A percentile compares a stretch with the other conserved stretches of the same genome.
Conservation (phyloP, 2,797 vertebrate genomes). For the Moxostoma hubbsi region DNA sequence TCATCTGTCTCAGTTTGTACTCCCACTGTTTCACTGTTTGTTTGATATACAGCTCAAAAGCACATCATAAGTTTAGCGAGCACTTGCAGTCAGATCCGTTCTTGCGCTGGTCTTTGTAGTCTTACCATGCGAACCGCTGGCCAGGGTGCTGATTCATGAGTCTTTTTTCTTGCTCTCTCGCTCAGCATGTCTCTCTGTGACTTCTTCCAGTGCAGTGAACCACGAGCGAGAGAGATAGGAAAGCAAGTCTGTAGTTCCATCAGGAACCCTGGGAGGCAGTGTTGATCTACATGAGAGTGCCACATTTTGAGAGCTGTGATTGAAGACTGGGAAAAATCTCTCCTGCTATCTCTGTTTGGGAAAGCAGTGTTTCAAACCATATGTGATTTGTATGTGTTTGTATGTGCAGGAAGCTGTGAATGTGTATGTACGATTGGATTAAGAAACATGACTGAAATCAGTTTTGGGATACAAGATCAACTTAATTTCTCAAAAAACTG, state of each 20-base stretch:
- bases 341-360: background rate
- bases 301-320: background rate
- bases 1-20: constrained; percentile 38
- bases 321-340: background rate
- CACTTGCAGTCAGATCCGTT: constrained; percentile 44
- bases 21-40: constrained; percentile 40
- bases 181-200: constrained; percentile 35
- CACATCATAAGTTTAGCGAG: constrained; percentile 49
- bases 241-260: constrained; percentile 51
- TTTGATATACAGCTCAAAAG: constrained; percentile 52
- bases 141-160: constrained; percentile 58
- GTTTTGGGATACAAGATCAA: background rate
- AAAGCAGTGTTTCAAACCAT: background rate
- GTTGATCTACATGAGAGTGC: constrained; percentile 58
- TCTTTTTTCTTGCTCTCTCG: constrained; percentile 40
- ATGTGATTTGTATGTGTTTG: background rate
- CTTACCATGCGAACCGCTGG: constrained; percentile 56
- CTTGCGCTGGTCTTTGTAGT: constrained; percentile 56
- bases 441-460: background rate
- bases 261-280: constrained; percentile 68
- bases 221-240: constrained; percentile 28
- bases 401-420: background rate
- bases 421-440: background rate
- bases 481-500: constrained; percentile 7
- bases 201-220: constrained; percentile 19